These are phyloP conservation scores for Pungitius pungitius DNA, from an alignment of 2,113 vertebrate species.

Conservation along the genomic window DNA sequence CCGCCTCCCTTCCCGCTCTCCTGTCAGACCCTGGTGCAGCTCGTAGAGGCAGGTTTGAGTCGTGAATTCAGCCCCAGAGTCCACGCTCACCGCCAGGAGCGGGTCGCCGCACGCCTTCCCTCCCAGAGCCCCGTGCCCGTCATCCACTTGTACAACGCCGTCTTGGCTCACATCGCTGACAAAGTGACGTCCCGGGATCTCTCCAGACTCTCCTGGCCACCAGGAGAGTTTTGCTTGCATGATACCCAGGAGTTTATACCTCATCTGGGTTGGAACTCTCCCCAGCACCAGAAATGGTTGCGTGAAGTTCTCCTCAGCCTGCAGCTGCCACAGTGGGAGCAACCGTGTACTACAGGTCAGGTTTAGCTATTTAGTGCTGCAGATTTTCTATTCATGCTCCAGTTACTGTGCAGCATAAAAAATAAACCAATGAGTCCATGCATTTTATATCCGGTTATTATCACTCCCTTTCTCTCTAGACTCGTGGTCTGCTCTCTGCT, in stretches of 20 bases:
- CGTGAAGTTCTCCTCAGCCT: conserved; percentile 85
- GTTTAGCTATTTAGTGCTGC: neutral
- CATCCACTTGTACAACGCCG: conserved; percentile 87
- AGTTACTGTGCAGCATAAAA: neutral
- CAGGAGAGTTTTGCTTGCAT: conserved; percentile 84
- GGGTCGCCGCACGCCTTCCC: conserved; percentile 73
- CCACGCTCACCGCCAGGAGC: conserved; percentile 81
- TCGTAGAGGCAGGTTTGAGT: conserved; percentile 84
- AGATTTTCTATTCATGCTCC: neutral
- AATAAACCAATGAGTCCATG: neutral
- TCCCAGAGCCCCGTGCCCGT: conserved; percentile 83
- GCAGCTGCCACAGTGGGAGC: conserved; percentile 88
- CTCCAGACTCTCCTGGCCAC: conserved; percentile 88
- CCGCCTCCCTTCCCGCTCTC: conserved; percentile 78
- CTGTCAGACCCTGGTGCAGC: conserved; percentile 87
- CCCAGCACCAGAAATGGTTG: conserved; percentile 87
- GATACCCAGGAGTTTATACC: conserved; percentile 83
- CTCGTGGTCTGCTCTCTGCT: conserved; percentile 85
- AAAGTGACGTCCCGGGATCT: conserved; percentile 84
- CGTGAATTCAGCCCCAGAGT: conserved; percentile 86
- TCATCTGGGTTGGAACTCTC: conserved; percentile 87
- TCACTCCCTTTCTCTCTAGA: conserved; percentile 70
- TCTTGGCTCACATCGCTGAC: conserved; percentile 85
- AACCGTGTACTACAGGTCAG: conserved; percentile 80
- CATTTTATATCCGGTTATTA: neutral